A percentile compares a stretch with the other conserved stretches of the same genome.
Conservation (phyloP, 2,797 vertebrate species). For the Discoglossus pictus region DNA sequence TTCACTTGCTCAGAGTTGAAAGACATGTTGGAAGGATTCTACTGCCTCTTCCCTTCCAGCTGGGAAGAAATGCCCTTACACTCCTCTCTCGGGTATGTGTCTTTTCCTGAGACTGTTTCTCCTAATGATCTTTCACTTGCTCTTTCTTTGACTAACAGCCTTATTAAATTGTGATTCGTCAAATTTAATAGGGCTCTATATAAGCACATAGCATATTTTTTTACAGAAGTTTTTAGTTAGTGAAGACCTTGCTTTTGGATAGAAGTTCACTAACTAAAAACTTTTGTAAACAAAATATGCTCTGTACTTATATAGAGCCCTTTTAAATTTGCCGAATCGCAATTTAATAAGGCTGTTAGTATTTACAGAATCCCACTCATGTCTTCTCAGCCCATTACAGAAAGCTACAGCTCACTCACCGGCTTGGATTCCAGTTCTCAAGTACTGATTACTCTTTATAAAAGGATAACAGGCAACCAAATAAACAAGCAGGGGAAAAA, state of each 20-base stretch:
- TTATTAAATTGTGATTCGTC: too few species aligned
- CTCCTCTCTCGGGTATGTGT: conserved; percentile 58
- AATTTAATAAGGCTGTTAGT: too few species aligned
- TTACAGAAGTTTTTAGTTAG: too few species aligned
- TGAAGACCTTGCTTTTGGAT: too few species aligned
- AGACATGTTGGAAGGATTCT: conserved; percentile 56
- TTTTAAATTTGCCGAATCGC: too few species aligned
- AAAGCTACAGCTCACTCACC: conserved; percentile 63
- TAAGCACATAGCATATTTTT: too few species aligned
- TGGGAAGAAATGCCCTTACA: conserved; percentile 61
- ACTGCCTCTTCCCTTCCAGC: conserved; percentile 57
- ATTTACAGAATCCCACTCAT: conserved; percentile 60
- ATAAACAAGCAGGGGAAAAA: conserved; percentile 48
- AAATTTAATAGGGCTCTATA: too few species aligned
- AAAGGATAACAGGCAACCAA: conserved; percentile 64
- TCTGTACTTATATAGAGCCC: too few species aligned
- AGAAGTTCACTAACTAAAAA: too few species aligned
- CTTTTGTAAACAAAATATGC: too few species aligned
- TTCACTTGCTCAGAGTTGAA: conserved; percentile 42
- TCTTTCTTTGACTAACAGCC: background rate
- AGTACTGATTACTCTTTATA: conserved; percentile 64
- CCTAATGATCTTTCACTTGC: conserved; percentile 63
- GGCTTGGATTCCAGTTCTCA: conserved; percentile 63
- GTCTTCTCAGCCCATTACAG: conserved; percentile 64
- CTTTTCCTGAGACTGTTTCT: conserved; percentile 61